These are phyloP conservation scores for Amyelois transitella DNA, from an alignment of 1,140 invertebrate genomes.

Conservation along the genomic window DNA sequence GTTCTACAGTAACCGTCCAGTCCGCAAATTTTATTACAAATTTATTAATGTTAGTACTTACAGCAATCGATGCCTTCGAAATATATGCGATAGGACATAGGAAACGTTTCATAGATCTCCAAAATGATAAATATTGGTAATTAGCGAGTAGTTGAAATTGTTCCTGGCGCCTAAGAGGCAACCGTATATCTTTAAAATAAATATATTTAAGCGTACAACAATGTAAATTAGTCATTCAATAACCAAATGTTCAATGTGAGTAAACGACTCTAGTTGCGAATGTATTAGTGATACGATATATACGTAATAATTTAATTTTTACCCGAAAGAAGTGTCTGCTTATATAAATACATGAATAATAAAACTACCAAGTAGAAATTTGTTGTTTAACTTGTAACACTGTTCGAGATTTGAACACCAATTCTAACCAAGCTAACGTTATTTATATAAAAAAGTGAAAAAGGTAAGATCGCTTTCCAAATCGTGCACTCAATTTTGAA, in stretches of 20 bases:
- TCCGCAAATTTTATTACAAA: not conserved
- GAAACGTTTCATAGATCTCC: conserved; percentile 54
- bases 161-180: conserved; percentile 72
- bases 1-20: not conserved
- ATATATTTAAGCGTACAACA: conserved; percentile 61
- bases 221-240: conserved; percentile 65
- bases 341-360: conserved; percentile 68
- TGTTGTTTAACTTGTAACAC: not conserved
- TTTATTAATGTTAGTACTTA: conserved; percentile 5
- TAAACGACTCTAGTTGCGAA: conserved; percentile 72
- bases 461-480: conserved; percentile 15
- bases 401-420: not conserved
- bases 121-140: conserved; percentile 56
- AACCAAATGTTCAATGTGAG: conserved; percentile 73
- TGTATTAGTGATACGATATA: conserved; percentile 73
- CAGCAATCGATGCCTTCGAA: conserved; percentile 36
- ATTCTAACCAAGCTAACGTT: not conserved
- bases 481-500: not conserved
- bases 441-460: not conserved
- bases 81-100: conserved; percentile 71
- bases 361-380: conserved; percentile 68
- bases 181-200: conserved; percentile 59
- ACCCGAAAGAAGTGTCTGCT: conserved; percentile 68
- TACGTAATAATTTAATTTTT: conserved; percentile 75
- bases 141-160: conserved; percentile 72